Evolutionary conservation across 2,113 vertebrate species (phyloP), one percentile per base, ranked within the genome.

Genomic region (Otolemur garnettii): DNA sequence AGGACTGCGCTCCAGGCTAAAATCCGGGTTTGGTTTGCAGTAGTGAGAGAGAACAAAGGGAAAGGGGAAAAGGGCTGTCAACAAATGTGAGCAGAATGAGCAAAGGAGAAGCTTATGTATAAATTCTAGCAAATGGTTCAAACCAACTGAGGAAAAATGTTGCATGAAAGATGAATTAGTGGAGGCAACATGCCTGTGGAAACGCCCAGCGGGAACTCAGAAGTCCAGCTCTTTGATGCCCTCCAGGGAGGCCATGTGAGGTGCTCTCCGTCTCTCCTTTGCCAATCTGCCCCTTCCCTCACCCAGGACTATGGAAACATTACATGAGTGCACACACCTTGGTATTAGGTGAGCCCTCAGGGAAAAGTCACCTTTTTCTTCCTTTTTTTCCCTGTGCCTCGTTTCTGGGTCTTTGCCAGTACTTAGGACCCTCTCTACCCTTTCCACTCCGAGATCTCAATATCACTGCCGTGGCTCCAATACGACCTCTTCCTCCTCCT

Each of bases 41-140:
- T 38, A 59, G 57, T 33, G 35, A 50, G 35, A 90, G 38, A 87
- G 35, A 93, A 89, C 18, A 88, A 80, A 94, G 59, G n/a, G 33
- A 87, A 82, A 82, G 42, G 18, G 53, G 57, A 42, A 92, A 33
- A 2, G 4, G 30, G 12, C 60, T 35, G 8, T 72, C 79, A 79
- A 68, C 71, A 90, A 90, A 85, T 4, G 30, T 42, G 38, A 42
- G 21, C 64, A 91, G 85, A 94, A 94, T 68, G 11, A 75, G 84
- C 62, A 82, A 71, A 95, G 68, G 21, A 84, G 78, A 87, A 4
- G 1, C 8, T 0, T 7, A 30, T 12, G 7, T 12, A 33, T 74
- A 78, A 87, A 95, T 60, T 75, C 50, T 57, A 72, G 35, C 71
- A 87, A 95, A 79, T 0, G 17, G 15, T 24, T 38, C 77, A 88